Conservation (phyloP, 1,140 invertebrate species). For the Diachasma alloeum region DNA sequence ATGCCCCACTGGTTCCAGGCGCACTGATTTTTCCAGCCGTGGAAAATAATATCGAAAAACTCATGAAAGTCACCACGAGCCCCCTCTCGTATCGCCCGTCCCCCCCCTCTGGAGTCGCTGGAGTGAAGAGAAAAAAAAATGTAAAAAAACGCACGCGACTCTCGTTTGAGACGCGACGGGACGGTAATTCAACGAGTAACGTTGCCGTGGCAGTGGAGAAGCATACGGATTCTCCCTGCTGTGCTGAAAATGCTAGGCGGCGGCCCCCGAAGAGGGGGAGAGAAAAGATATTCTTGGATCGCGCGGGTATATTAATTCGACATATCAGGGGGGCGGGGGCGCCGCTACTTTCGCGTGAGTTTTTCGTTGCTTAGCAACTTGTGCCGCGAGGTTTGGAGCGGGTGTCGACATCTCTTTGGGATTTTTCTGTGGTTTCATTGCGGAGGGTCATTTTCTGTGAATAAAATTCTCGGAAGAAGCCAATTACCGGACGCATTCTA, state of each 20-base stretch:
- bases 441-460: no score
- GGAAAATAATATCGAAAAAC: no score
- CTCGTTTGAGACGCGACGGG: background rate
- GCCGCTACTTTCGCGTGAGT: background rate
- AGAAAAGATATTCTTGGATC: conserved; percentile 26
- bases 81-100: no score
- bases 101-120: background rate
- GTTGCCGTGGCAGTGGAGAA: conserved; percentile 21
- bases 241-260: background rate
- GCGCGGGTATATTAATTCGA: conserved; percentile 29
- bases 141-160: background rate
- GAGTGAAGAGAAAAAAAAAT: background rate
- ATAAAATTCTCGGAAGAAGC: no score
- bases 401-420: no score
- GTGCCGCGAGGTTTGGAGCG: no score
- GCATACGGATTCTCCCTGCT: background rate
- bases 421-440: no score
- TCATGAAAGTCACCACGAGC: no score
- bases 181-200: conserved; percentile 3
- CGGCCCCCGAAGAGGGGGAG: background rate
- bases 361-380: no score
- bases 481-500: no score
- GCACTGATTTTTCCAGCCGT: no score
- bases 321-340: background rate
- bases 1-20: no score